Base-by-base conservation (phyloP, 2,113 vertebrate species). In the Ptilonorhynchus violaceus region DNA sequence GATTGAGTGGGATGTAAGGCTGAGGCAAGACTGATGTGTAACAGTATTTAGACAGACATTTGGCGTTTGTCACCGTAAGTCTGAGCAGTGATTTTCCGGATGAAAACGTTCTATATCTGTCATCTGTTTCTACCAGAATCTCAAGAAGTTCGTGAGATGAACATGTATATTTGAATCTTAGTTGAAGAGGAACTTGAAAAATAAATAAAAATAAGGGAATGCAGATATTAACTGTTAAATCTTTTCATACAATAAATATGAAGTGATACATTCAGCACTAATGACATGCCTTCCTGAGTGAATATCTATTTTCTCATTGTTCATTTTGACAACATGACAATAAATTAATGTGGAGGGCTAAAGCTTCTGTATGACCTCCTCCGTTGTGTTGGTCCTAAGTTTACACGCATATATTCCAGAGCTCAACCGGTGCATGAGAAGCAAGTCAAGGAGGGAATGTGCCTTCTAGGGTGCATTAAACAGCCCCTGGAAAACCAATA, bases 81-180 rank as follows among this genome's bases (percentile, higher is more conserved):
- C 55, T 82, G 67, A 97, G 78, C 72, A 84, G 87, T 85, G 82
- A 53, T 52, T 95, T 90, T 87, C 66, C 82, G 93, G 97, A 96
- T 83, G 18, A 97, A 97, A 96, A 63, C 22, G 3, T 84, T 97
- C 86, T 86, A 0, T 83, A 69, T 82, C 50, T 97, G 58, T 50
- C 85, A 80, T 28, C 46, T 62, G 12, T 49, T 91, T 81, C 64
- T 44, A 58, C 59, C 58, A 89, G 78, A 68, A 50, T 73, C 37
- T 93, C 60, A 74, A 78, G 62, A 35, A 78, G 59, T 66, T 62
- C 27, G 7, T n/a, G 59, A 68, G 22, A 68, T 58, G 15, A 68
- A 87, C 19, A 19, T 6, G 14, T 31, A 3, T 58, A 50, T 75
- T 85, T 86, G 77, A 59, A 91, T 66, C 30, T 69, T 50, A 44